Base-by-base conservation (phyloP, 1,140 invertebrate species). In the Drosophila bocqueti region DNA sequence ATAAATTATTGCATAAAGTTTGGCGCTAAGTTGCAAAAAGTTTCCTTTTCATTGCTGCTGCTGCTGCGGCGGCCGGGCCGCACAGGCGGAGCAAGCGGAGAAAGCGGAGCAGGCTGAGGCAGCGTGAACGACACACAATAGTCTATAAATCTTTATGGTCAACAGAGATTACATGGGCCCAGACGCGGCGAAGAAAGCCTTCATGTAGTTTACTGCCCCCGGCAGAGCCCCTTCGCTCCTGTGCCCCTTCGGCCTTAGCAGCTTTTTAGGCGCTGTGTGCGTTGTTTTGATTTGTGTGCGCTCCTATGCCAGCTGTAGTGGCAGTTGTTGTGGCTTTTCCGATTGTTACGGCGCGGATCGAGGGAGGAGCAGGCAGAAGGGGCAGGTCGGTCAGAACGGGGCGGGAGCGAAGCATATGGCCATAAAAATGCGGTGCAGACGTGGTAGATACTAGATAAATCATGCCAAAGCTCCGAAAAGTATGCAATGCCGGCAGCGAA, bases 1-100 rank as follows among this genome's bases (percentile, higher is more conserved):
- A 91, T 91, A 91, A 91, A 91, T 91, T 91, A 91, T 91, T 91
- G 90, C 90, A 91, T 90, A 91, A 91, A 91, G 81, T 91, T 91
- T 90, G 82, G 84, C 89, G 89, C 90, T 90, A 91, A 91, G 90
- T 91, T 91, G 90, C 90, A 91, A 91, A 90, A 90, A 90, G 85
- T 90, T 90, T 89, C 81, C 85, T 89, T 86, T 89, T 89, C 85
- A 89, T 90, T 89, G 83, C 83, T 80, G 83, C 54, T 55, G 69
- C 83, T 67, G 77, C 83, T 45, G 83, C 69, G 42, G 74, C 66
- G 59, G 55, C 67, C 34, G 10, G 43, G 9, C 59, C 40, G 58
- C 55, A 43, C 49, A 18, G 67, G 43, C 47, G 42, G 57, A 8
- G 80, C 11, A 18, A 15, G 21, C 47, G 42, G 57, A 8, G 80